These are phyloP conservation scores for Mormyrus iriodes DNA, from an alignment of 2,113 vertebrate genomes.

Conservation along the genomic window DNA sequence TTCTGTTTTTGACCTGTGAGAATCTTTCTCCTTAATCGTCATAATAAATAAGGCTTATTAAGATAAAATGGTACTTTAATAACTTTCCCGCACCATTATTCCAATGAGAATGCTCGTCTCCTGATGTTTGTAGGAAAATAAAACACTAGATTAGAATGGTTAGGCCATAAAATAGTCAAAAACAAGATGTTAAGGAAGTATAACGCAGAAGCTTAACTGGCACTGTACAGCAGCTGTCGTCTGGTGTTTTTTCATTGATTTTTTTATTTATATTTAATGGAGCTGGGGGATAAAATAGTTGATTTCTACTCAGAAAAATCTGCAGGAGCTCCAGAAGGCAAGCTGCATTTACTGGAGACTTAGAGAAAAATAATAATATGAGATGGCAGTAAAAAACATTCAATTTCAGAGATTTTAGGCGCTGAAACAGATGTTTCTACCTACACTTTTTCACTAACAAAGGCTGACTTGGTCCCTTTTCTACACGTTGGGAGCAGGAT, in stretches of 20 bases:
- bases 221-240: background rate
- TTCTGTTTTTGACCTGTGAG: background rate
- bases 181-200: background rate
- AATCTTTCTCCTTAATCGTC: background rate
- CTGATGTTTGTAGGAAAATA: background rate
- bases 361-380: background rate
- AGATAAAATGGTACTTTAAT: background rate
- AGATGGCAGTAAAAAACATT: background rate
- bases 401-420: background rate
- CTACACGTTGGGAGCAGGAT: background rate
- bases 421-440: background rate
- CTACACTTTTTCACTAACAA: background rate
- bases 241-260: background rate
- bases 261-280: background rate
- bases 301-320: background rate
- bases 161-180: background rate
- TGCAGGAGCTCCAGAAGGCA: background rate
- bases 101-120: background rate
- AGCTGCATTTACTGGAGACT: background rate
- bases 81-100: background rate
- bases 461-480: background rate
- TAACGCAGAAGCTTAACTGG: background rate
- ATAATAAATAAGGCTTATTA: background rate
- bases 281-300: background rate
- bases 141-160: background rate